Base-by-base conservation (phyloP, 2,797 vertebrate species). In the Amniataba percoides region DNA sequence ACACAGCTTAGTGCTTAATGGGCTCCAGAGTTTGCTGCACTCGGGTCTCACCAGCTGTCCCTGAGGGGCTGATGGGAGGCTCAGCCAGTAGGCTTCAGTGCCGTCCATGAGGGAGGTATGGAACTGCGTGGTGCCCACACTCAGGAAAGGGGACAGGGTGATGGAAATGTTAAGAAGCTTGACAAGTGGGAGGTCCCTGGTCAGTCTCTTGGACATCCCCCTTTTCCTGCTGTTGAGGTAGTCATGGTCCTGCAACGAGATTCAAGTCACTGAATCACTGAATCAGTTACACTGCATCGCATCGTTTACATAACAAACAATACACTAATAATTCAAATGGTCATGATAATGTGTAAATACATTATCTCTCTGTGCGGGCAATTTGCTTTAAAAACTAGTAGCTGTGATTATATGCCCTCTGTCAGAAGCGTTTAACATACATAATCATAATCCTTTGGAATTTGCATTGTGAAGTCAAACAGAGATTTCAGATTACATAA, bases 81-180 rank as follows among this genome's bases (percentile, higher is more conserved):
- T 95, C 84, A 98, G 95, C 97, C 97, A 98, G 90, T 88, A 95
- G 71, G 92, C 80, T 14, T 95, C 92, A 0, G 91, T 91, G 8
- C 95, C 93, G 0, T 95, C 94, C 3, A 58, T 73, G 64, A 97
- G 94, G 48, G 95, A 96, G 59, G 66, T 91, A 89, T 96, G 96
- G 94, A 98, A 97, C 89, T 95, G 95, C 1, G 79, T 87, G 39
- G 95, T 96, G 87, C 95, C 90, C 88, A 98, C 91, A 19, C 93
- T 93, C 81, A 94, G 78, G 77, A 97, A 97, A 0, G 96, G 96
- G 73, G 97, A 97, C 83, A 97, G 82, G 2, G 96, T 96, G 91
- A 97, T 92, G 93, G 96, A 96, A 93, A 97, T 95, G 92, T 94
- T 96, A 88, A 97, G 93, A 69, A 97, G 95, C 76, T 93, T 94